Conservation (phyloP, 2,113 vertebrate genomes). For the Centrocercus urophasianus region DNA sequence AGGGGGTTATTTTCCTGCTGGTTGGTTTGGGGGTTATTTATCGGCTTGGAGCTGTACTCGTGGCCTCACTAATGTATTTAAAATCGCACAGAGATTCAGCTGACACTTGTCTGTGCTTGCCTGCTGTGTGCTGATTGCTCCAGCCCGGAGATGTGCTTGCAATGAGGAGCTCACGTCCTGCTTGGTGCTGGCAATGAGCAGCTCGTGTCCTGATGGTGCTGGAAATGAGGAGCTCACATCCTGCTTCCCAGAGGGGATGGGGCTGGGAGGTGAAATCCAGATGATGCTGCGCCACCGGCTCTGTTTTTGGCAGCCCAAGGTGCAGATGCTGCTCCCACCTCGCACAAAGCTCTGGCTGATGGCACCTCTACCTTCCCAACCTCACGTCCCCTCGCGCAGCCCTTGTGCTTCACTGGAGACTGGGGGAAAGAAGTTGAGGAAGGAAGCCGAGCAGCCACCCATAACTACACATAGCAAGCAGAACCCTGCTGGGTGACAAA, state of each 20-base stretch:
- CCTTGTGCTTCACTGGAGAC: fast-evolving
- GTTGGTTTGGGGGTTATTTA: background rate
- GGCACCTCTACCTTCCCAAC: background rate
- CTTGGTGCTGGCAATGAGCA: too few relatives aligned
- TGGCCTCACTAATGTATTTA: slow-evolving; percentile 34
- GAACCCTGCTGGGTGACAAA: background rate
- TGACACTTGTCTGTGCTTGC: slow-evolving; percentile 34
- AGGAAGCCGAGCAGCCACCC: slow-evolving; percentile 11
- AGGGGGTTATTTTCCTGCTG: background rate
- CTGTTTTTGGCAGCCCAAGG: background rate
- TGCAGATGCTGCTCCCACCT: background rate
- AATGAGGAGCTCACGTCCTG: too few relatives aligned
- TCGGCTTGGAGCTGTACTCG: background rate
- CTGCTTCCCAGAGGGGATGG: slow-evolving; percentile 13
- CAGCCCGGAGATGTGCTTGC: background rate
- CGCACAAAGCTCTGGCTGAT: background rate
- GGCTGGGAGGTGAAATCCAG: background rate
- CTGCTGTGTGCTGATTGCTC: slow-evolving; percentile 27
- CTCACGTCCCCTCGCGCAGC: background rate
- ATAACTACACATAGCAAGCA: background rate
- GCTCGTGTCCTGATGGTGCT: background rate
- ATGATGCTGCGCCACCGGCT: background rate
- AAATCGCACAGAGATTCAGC: background rate
- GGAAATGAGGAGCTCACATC: slow-evolving; percentile 35
- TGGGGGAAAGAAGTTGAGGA: background rate